A percentile compares a stretch with the other conserved stretches of the same genome.
phyloP scores from a whole-genome alignment of 2,888 invertebrate genomes.

The Hypomecis punctinalis region DNA sequence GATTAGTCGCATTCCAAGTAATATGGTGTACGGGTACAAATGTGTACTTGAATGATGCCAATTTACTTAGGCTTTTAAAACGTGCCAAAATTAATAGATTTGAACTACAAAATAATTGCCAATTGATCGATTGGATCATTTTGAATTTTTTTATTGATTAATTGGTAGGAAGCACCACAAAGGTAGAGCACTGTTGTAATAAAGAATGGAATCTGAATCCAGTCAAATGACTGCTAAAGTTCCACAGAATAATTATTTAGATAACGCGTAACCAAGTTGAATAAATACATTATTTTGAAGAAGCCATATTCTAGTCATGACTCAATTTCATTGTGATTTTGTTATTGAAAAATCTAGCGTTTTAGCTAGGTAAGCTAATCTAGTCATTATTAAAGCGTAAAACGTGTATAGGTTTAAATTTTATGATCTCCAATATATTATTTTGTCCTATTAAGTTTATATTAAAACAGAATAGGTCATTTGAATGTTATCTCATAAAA shows the following conservation, averaged over 20 bases:
- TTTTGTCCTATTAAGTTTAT: constrained; percentile 13
- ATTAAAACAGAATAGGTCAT: constrained; percentile 13
- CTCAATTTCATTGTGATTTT: constrained; percentile 4
- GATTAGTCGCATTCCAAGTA: constrained; percentile 15
- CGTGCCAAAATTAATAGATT: constrained; percentile 6
- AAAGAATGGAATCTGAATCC: background rate
- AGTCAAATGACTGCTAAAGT: background rate
- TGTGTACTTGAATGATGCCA: background rate
- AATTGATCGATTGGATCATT: constrained; percentile 5
- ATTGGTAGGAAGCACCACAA: background rate
- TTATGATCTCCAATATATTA: constrained; percentile 7
- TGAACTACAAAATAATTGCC: background rate
- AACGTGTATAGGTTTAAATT: constrained; percentile 1
- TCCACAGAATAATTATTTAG: constrained; percentile 17
- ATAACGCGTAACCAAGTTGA: constrained; percentile 16
- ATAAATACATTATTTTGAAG: constrained; percentile 1
- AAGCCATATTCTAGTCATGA: constrained; percentile 5
- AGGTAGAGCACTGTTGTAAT: background rate
- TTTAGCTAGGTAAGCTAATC: constrained; percentile 12
- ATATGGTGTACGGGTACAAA: background rate
- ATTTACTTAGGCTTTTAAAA: background rate
- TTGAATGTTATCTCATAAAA: constrained; percentile 22
- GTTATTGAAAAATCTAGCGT: constrained; percentile 6
- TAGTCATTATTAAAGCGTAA: background rate
- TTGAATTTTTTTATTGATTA: background rate